Percentiles rank a stretch among this genome's conserved stretches.
These are phyloP conservation scores for Lophura nycthemera DNA, from an alignment of 2,113 vertebrate genomes.

Conservation along the genomic window DNA sequence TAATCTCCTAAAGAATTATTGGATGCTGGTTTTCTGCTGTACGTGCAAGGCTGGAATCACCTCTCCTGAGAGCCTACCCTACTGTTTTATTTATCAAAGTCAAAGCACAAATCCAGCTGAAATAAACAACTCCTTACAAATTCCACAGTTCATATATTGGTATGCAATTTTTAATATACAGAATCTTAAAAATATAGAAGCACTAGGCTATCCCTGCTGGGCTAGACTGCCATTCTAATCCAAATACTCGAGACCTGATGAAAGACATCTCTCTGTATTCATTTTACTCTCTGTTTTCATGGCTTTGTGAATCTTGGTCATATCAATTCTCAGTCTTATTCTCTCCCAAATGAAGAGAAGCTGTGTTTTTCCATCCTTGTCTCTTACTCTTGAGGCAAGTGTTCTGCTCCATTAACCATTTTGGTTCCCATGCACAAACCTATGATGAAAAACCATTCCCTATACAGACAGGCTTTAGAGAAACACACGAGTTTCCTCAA, in stretches of 20 bases:
- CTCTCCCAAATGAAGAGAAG: neutral
- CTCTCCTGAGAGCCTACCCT: neutral
- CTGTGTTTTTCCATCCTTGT: neutral
- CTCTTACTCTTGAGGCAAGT: neutral
- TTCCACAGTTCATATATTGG: neutral
- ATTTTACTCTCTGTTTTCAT: neutral
- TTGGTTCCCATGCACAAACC: neutral
- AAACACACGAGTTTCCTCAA: neutral
- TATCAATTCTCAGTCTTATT: neutral
- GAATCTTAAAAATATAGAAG: neutral
- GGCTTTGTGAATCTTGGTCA: neutral
- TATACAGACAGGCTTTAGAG: neutral
- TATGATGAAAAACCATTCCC: constrained; percentile 2
- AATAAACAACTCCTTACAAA: neutral
- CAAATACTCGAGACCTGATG: neutral
- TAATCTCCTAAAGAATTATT: neutral
- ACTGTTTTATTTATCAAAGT: neutral
- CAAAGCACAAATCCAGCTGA: neutral
- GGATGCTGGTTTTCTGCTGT: neutral
- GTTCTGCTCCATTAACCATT: neutral
- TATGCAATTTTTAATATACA: neutral
- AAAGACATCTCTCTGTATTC: neutral
- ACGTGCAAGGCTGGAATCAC: neutral
- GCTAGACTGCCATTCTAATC: neutral
- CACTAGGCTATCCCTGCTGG: neutral